Base-by-base conservation (phyloP, 2,888 invertebrate species). In the Zaprionus bogoriensis region DNA sequence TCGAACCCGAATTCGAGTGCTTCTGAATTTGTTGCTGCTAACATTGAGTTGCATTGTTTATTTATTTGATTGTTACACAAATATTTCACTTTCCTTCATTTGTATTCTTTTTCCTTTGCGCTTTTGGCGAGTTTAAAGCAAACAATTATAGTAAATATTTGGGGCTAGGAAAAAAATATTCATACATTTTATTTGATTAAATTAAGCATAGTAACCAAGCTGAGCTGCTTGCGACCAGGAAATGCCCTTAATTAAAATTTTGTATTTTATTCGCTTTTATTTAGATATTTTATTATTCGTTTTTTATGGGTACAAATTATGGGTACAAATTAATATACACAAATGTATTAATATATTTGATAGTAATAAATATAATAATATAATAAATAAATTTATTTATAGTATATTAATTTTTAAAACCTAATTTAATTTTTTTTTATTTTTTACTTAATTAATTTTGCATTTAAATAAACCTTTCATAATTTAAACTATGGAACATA, bases 1-100 rank as follows among this genome's bases (percentile, higher is more conserved):
- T 14, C 7, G 4, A 14, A 32, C 7, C 6, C 7, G 2, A 32
- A 54, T 48, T 45, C 17, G 10, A 30, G 14, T 28, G 7, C 7
- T 28, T 32, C 0, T n/a, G 10, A 28, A 12, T 25, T 41, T 47
- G 25, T 17, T 48, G 4, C 32, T 12, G 14, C 39, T 27, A 30
- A n/a, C n/a, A n/a, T n/a, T n/a, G n/a, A n/a, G 6, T 55, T 51
- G 51, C 19, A 32, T 52, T 25, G 17, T 30, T 41, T 10, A 20
- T 25, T 42, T 41, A 39, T 46, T 65, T 32, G 6, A 2, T 14
- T 14, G 32, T 5, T 7, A 14, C 32, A 32, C 14, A 14, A 32
- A 14, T 7, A 14, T 14, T 6, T 14, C 14, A 32, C 14, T 32
- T 32, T 36, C 7, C 9, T 36, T 36, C 3, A 17, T 36, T 36